phyloP scores from a whole-genome alignment of 1,140 invertebrate genomes.

The Drosophila yakuba region DNA sequence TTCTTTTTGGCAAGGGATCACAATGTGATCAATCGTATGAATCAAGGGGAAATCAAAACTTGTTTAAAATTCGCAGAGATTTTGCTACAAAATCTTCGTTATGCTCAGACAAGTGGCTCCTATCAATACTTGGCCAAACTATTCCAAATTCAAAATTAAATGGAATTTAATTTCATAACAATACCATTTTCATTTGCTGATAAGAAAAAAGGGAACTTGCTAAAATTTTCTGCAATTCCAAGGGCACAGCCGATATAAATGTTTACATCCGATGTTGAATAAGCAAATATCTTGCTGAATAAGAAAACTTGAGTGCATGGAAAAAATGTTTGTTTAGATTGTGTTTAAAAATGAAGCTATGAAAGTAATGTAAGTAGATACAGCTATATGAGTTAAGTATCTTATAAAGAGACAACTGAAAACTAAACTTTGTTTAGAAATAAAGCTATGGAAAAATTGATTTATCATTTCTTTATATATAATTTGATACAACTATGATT shows the following conservation, averaged over 20 bases:
- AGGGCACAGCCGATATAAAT: background rate
- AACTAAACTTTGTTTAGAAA: background rate
- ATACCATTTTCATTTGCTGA: background rate
- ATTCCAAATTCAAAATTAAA: background rate
- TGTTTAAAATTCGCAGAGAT: background rate
- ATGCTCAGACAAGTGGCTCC: background rate
- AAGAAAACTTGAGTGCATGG: background rate
- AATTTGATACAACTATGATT: constrained; percentile 16
- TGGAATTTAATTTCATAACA: background rate
- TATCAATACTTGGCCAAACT: background rate
- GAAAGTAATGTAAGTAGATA: background rate
- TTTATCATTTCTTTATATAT: constrained; percentile 1
- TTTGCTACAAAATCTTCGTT: background rate
- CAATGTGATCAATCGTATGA: constrained; percentile 40
- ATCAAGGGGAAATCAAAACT: background rate
- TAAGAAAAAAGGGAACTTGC: background rate
- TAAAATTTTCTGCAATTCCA: background rate
- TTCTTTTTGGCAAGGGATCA: constrained; percentile 28
- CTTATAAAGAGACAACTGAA: no score
- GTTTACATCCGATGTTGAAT: background rate
- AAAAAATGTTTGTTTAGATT: no score
- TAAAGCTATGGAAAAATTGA: background rate
- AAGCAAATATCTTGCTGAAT: background rate
- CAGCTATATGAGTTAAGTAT: no score
- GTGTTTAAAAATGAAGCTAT: background rate